Base-by-base conservation (phyloP, 2,113 vertebrate species). In the Pyxicephalus adspersus region DNA sequence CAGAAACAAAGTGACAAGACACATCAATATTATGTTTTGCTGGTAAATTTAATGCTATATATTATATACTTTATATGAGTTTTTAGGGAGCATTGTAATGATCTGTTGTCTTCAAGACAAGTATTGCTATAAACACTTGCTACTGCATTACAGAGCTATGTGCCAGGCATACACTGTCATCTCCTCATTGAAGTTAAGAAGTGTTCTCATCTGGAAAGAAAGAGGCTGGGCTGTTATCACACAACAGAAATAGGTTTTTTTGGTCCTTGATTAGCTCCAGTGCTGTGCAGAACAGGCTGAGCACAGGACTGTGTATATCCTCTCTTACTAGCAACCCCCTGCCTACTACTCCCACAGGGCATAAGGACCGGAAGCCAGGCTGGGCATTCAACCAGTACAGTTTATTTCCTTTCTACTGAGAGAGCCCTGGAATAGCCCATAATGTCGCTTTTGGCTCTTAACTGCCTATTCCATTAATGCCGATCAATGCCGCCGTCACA, bases 401-500 rank as follows among this genome's bases (percentile, higher is more conserved):
- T 6, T 63, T 45, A 45, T 45, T 68, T 64, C 77, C 76, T 86
- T 84, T 85, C 86, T 29, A 84, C 88, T 89, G 89, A 88, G 85
- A 85, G 86, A 86, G 88, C 71, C 38, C 15, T 83, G 87, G 89
- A 87, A 88, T 83, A 89, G 88, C 86, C 80, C 88, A 84, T 91
- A 88, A 90, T 90, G 90, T 87, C 85, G 89, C 87, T 89, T 83
- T 77, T 90, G 91, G 91, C 92, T 89, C 89, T 65, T 86, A 29
- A 85, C 83, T 84, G 87, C 89, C 85, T 84, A 86, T 92, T 87
- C 92, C 93, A 93, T 94, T 92, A 90, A 90, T 88, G 90, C 89
- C 84, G 89, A 93, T 94, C 93, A 88, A 94, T 93, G 93, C 91
- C 2, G 89, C 89, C 87, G 89, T 92, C 92, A 88, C 90, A 75